Base-by-base conservation (phyloP, 2,888 invertebrate species). In the Drosophila lutescens region DNA sequence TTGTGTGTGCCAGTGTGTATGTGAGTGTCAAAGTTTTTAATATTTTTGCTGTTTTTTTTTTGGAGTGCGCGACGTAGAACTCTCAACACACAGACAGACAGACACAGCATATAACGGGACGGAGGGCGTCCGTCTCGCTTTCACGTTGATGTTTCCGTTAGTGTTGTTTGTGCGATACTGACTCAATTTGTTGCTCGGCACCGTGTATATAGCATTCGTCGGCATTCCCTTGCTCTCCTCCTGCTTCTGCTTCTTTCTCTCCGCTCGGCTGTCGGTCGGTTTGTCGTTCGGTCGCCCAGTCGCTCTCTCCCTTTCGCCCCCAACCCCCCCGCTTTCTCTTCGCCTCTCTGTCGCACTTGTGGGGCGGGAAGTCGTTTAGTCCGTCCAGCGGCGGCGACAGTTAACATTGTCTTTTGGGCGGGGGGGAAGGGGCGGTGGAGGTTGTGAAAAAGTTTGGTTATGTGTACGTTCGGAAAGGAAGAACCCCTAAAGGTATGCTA, bases 121-220 rank as follows among this genome's bases (percentile, higher is more conserved):
- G 55, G 63, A 75, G 85, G 75, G 74, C 67, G 80, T 81, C 88
- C 85, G 84, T 80, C 68, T 63, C 63, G 80, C 74, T 80, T 77
- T 74, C 86, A 81, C 83, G 83, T 76, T 79, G 90, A 89, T 90
- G 90, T 85, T 90, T 81, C 88, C 90, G 89, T 90, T 88, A 80
- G 83, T 87, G 81, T 90, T 91, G 91, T 90, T 91, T 90, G 90
- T 90, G 88, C 90, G 90, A 88, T 90, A 90, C 90, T 90, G 86
- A 91, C 88, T 84, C 89, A 87, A 83, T 83, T 83, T 83, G 83
- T 83, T 83, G 88, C 83, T 83, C 83, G 89, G 84, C 88, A 88
- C 70, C 76, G 78, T 78, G 76, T 80, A 71, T 83, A 88, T 86
- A 82, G 58, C 47, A 49, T 53, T 47, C 63, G 76, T 75, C 41